Evolutionary conservation across 64 coral and sea anemone genomes (phyloP).

Genomic region (Dendronephthya gigantea): DNA sequence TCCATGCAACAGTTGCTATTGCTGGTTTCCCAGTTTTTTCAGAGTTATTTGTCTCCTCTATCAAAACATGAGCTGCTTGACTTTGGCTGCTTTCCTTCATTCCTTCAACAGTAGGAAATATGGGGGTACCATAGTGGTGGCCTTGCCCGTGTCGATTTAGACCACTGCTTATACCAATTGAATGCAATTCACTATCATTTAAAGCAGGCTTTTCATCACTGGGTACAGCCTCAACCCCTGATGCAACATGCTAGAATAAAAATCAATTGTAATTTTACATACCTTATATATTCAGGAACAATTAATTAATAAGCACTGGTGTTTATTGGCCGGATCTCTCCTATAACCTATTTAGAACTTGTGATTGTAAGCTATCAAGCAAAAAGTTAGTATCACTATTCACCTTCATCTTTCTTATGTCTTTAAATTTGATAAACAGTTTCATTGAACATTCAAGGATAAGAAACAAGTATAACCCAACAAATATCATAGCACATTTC

Average conservation of each 20-base stretch:
- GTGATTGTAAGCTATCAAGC: background rate
- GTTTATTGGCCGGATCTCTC: background rate
- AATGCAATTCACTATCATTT: background rate
- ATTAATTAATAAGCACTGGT: too few species aligned
- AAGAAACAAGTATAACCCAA: constrained; percentile 83
- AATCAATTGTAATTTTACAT: background rate
- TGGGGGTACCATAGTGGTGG: background rate
- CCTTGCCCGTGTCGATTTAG: background rate
- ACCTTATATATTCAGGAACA: background rate
- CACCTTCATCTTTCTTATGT: constrained; percentile 9
- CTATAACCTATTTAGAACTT: background rate
- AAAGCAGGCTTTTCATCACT: background rate
- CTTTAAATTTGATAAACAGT: constrained; percentile 68
- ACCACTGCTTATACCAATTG: background rate
- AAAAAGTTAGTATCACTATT: background rate
- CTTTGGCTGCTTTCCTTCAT: constrained; percentile 28
- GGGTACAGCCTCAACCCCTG: background rate
- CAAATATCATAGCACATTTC: constrained; percentile 50
- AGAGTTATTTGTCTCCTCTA: background rate
- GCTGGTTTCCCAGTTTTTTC: background rate
- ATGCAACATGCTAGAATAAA: background rate
- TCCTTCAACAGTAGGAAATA: constrained; percentile 31
- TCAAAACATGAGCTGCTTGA: background rate
- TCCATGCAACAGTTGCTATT: constrained; percentile 74
- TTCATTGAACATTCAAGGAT: constrained; percentile 77